These are phyloP conservation scores for Orthosia incerta DNA, from an alignment of 2,888 invertebrate species.

Conservation along the genomic window DNA sequence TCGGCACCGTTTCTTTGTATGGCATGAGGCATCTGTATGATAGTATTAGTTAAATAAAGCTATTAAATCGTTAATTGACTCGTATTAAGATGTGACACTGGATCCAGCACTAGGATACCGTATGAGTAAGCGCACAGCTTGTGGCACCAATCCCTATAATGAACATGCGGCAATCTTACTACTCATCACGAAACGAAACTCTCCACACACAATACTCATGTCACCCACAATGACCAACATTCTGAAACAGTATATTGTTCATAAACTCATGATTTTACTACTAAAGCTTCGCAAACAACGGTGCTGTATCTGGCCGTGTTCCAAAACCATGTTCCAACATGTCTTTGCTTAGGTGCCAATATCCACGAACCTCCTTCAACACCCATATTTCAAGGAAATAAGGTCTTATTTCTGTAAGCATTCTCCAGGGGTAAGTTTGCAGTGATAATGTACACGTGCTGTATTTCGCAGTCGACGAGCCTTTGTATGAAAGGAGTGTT, in stretches of 20 bases:
- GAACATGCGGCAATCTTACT: no score
- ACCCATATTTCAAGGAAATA: not conserved
- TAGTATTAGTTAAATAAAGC: no score
- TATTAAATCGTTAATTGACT: no score
- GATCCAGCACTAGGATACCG: no score
- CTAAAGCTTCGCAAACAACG: conserved; percentile 52
- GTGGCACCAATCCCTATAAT: no score
- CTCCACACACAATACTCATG: not conserved
- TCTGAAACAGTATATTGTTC: conserved; percentile 7
- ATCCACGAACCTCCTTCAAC: not conserved
- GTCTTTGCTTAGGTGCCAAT: conserved; percentile 43
- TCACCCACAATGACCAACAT: conserved; percentile 13
- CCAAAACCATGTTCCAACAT: conserved; percentile 61
- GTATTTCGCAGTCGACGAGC: conserved; percentile 43
- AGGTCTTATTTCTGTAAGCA: not conserved
- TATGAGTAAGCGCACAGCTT: no score
- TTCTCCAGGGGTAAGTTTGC: not conserved
- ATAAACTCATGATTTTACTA: conserved; percentile 45
- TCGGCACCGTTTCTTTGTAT: no score
- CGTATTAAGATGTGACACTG: no score
- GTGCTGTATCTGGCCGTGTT: conserved; percentile 43
- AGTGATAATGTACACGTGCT: conserved; percentile 27
- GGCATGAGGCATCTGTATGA: no score
- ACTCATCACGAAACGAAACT: not conserved
- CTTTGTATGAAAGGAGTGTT: conserved; percentile 36